Evolutionary conservation across 1,140 invertebrate species (phyloP).

Genomic region (Paracyclopina nana): DNA sequence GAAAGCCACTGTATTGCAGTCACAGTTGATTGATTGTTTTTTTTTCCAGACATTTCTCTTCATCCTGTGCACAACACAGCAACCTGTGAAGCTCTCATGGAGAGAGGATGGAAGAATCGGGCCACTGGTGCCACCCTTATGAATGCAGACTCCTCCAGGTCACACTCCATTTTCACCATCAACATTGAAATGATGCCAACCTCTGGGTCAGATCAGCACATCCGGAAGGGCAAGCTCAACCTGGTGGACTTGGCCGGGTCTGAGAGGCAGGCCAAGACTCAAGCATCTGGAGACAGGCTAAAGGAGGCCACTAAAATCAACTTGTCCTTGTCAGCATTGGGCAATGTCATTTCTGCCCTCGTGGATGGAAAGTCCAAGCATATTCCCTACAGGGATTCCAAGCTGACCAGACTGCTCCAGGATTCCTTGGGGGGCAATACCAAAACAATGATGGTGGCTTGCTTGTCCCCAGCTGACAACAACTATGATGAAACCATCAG

Average conservation of each 20-base stretch:
- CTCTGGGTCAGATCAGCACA: conserved; percentile 28
- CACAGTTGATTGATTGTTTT: no score
- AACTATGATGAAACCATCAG: conserved; percentile 79
- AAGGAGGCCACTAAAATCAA: conserved; percentile 92
- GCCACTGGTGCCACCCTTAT: conserved; percentile 56
- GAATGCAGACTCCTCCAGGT: conserved; percentile 65
- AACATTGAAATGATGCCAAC: conserved; percentile 52
- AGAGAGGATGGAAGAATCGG: conserved; percentile 48
- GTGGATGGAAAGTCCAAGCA: conserved; percentile 75
- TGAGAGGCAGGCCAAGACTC: conserved; percentile 64
- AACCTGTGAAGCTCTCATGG: conserved; percentile 51
- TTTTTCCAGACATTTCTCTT: conserved; percentile 37
- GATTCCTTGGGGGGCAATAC: conserved; percentile 87
- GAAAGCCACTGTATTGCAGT: no score
- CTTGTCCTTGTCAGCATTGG: conserved; percentile 72
- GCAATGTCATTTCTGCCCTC: conserved; percentile 81
- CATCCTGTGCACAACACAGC: conserved; percentile 50
- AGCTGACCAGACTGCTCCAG: conserved; percentile 61
- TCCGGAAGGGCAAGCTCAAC: conserved; percentile 60
- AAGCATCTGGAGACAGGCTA: conserved; percentile 59
- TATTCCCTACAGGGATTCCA: conserved; percentile 83
- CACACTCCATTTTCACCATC: conserved; percentile 79
- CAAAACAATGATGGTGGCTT: conserved; percentile 82
- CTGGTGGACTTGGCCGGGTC: conserved; percentile 75
- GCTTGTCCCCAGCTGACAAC: conserved; percentile 64